Percentiles rank a stretch among this genome's conserved stretches.
Evolutionary conservation across 92 coral and sea anemone genomes (phyloP).

Genomic region (Phymanthus crucifer): DNA sequence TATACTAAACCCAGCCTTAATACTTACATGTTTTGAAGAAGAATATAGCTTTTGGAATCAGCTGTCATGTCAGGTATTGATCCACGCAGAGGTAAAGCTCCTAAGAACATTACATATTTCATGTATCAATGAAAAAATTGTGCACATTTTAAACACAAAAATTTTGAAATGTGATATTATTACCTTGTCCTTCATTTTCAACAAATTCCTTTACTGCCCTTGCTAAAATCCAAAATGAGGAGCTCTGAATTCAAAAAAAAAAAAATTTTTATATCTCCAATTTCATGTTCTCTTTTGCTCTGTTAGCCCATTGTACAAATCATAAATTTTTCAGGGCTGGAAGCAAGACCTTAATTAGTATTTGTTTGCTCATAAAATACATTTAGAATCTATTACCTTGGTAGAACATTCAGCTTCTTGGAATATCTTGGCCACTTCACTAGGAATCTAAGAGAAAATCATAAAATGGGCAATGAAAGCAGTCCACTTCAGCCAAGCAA

Average conservation of each 20-base stretch:
- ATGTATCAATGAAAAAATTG: no score
- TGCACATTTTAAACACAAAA: neutral
- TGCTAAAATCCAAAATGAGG: slow-evolving; percentile 92
- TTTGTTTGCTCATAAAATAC: no score
- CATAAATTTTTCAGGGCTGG: no score
- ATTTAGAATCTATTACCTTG: slow-evolving; percentile 10
- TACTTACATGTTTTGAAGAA: slow-evolving; percentile 88
- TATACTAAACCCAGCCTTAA: no score
- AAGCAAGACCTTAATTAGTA: no score
- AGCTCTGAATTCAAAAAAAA: slow-evolving; percentile 53
- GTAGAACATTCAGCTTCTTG: slow-evolving; percentile 69
- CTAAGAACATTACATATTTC: slow-evolving; percentile 32
- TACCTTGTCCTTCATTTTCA: slow-evolving; percentile 90
- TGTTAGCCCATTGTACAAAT: no score
- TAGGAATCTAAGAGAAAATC: slow-evolving; percentile 64
- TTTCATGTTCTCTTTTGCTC: neutral
- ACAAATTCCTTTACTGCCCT: slow-evolving; percentile 89
- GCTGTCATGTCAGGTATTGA: slow-evolving; percentile 99
- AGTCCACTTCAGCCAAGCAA: neutral
- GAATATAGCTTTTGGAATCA: slow-evolving; percentile 89
- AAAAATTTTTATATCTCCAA: neutral
- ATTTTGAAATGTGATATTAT: neutral
- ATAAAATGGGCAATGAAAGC: neutral
- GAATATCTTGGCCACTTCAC: slow-evolving; percentile 70
- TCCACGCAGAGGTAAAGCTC: slow-evolving; percentile 87